Evolutionary conservation across 2,797 vertebrate genomes (phyloP).

Genomic region (Caiman crocodilus): DNA sequence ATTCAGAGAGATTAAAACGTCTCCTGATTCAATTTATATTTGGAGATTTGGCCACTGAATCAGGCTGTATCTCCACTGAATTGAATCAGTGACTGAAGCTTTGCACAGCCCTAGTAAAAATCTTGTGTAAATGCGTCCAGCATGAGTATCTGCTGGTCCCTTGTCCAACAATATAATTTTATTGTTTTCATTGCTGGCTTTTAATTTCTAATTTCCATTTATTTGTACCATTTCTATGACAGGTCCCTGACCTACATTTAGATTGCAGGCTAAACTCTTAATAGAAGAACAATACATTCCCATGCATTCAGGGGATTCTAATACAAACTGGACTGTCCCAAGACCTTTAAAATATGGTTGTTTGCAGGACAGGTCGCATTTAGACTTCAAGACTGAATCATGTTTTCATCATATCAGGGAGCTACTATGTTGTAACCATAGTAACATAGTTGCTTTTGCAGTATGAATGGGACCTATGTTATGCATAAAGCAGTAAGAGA

Average conservation of each 20-base stretch:
- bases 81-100: too few relatives aligned
- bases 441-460: background rate
- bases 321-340: background rate
- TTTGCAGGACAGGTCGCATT: background rate
- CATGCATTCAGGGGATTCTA: background rate
- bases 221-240: background rate
- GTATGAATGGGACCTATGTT: background rate
- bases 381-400: background rate
- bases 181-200: background rate
- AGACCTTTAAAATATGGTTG: background rate
- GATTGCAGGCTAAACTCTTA: background rate
- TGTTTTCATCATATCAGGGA: background rate
- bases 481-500: constrained; percentile 5
- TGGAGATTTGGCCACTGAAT: too few relatives aligned
- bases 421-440: constrained; percentile 5
- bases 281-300: too few relatives aligned
- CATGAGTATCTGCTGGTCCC: too few relatives aligned
- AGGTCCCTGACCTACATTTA: background rate
- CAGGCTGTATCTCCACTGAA: too few relatives aligned
- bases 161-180: too few relatives aligned
- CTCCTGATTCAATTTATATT: too few relatives aligned
- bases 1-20: too few relatives aligned
- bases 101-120: too few relatives aligned
- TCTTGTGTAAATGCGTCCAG: too few relatives aligned
- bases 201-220: background rate